Evolutionary conservation across 2,888 invertebrate species (phyloP).

Genomic region (Athrips mouffetella): DNA sequence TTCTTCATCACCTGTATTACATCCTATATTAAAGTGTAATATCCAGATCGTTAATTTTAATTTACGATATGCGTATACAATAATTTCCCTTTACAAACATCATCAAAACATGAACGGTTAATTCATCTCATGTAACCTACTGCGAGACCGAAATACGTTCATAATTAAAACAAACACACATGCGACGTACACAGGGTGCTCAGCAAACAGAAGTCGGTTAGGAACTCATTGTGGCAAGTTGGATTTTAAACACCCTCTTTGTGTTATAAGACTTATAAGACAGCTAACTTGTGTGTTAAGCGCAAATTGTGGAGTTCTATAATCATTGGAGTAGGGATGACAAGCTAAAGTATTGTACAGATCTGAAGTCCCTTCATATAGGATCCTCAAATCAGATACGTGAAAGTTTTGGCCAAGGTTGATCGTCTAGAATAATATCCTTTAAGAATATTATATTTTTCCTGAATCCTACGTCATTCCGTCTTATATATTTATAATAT

Average conservation of each 20-base stretch:
- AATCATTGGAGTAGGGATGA: background rate
- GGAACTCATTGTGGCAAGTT: slow-evolving; percentile 5
- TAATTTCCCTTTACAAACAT: background rate
- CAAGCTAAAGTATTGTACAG: background rate
- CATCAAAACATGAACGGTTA: background rate
- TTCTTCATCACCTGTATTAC: too few species aligned
- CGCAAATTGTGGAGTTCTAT: background rate
- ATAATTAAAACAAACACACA: background rate
- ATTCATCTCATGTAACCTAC: background rate
- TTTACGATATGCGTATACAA: too few species aligned
- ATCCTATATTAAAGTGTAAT: too few species aligned
- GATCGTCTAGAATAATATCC: too few species aligned
- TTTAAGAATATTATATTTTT: too few species aligned
- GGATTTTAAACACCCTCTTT: slow-evolving; percentile 17
- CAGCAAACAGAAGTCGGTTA: background rate
- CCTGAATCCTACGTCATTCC: too few species aligned
- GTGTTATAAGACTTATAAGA: slow-evolving; percentile 23
- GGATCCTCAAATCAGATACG: too few species aligned
- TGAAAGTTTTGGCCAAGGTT: too few species aligned
- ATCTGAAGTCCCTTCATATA: too few species aligned
- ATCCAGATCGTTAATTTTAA: too few species aligned
- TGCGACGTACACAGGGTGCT: background rate
- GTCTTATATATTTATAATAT: too few species aligned
- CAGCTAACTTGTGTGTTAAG: background rate
- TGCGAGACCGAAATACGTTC: background rate